Base-by-base conservation (phyloP, 2,113 vertebrate genomes). In the Strix aluco region DNA sequence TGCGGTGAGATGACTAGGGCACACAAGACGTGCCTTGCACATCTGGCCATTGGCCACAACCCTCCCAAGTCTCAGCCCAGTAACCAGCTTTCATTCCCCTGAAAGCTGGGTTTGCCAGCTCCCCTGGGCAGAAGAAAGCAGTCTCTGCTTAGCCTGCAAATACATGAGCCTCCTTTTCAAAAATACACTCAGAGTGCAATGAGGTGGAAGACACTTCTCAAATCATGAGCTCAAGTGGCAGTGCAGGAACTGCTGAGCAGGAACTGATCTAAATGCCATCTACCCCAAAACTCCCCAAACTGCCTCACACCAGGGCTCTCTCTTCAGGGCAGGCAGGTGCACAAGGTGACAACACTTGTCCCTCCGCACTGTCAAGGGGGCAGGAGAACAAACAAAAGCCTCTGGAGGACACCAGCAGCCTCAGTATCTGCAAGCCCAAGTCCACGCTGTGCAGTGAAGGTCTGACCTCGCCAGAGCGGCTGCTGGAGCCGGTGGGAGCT, bases 381-480 rank as follows among this genome's bases (percentile, higher is more conserved):
- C 5, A 47, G 32, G 9, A 71, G 30, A 87, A 34, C 29, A 46
- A 71, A 29, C 14, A 69, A 29, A 73, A 88, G 25, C 70, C 54
- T 88, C 52, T 30, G 18, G 66, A 77, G 47, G 49, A 38, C 79
- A 61, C 9, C 40, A 55, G 40, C 38, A 75, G 42, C 23, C 70
- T 42, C 52, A 38, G 27, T 2, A 65, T 54, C 81, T 21, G 16
- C 44, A 11, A 79, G 34, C 7, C 36, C 13, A 81, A 69, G 36
- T 17, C 32, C 26, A 32, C 0, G 0, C 2, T 8, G 6, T 0
- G 6, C 57, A 18, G 47, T 3, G 0, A 66, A 66, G 42, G 15
- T n/a, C 70, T 69, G 74, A 10, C 42, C 65, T 38, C 4, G 2
- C 66, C 55, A 8, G 54, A 47, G 44, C 1, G 5, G 71, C 57